These are phyloP conservation scores for Serripes groenlandicus DNA, from an alignment of 2,888 invertebrate species.

Conservation along the genomic window DNA sequence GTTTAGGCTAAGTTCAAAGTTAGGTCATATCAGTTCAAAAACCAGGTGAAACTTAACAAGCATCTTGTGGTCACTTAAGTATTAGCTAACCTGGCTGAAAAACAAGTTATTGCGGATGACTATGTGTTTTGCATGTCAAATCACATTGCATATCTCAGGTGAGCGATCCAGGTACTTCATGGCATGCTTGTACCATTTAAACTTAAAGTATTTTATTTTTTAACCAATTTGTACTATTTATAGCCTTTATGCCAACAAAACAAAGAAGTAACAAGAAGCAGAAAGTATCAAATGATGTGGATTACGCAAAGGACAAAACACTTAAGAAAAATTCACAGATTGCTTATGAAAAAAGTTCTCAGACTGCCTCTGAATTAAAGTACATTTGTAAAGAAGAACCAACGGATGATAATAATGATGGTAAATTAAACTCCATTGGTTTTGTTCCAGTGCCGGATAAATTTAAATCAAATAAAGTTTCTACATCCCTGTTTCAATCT, in stretches of 20 bases:
- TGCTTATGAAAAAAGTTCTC: not conserved
- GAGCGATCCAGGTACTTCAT: too few species aligned
- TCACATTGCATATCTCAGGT: too few species aligned
- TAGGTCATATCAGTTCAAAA: too few species aligned
- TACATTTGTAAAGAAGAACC: conserved; percentile 14
- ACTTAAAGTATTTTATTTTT: too few species aligned
- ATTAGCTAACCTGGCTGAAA: too few species aligned
- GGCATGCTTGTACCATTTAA: too few species aligned
- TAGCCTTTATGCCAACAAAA: conserved; percentile 29
- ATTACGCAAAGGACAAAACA: not conserved
- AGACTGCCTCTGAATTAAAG: not conserved
- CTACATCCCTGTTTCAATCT: conserved; percentile 18
- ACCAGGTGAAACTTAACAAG: too few species aligned
- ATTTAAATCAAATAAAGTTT: conserved; percentile 25
- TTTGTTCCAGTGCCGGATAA: conserved; percentile 38
- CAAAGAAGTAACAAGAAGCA: conserved; percentile 7
- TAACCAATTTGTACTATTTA: not conserved
- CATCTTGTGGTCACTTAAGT: too few species aligned
- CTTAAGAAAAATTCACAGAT: not conserved
- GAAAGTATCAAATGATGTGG: not conserved
- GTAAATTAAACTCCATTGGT: conserved; percentile 29
- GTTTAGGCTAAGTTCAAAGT: too few species aligned
- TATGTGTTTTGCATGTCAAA: too few species aligned
- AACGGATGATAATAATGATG: not conserved
- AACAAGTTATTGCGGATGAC: too few species aligned